phyloP scores from a whole-genome alignment of 2,888 invertebrate genomes.

The Tipula lateralis region DNA sequence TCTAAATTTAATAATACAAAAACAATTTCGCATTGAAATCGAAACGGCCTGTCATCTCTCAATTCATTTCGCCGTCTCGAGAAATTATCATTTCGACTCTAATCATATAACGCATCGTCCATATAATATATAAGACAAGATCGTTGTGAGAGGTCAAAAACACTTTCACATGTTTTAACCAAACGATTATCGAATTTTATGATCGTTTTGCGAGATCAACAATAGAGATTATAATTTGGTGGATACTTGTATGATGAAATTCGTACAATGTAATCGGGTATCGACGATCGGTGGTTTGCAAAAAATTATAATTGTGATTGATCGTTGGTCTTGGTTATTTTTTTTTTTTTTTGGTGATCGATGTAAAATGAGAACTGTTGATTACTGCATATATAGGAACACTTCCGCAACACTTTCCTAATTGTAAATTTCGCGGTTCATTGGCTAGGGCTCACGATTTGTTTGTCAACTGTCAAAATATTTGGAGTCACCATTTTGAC shows the following conservation, averaged over 20 bases:
- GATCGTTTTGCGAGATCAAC: not conserved
- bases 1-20: not conserved
- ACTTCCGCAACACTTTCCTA: too few species aligned
- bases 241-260: constrained; percentile 5
- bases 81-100: not conserved
- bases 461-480: too few species aligned
- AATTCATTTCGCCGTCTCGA: not conserved
- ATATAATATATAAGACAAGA: too few species aligned
- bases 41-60: not conserved
- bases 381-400: too few species aligned
- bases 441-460: too few species aligned
- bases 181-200: not conserved
- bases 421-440: too few species aligned
- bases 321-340: too few species aligned
- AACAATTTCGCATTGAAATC: not conserved
- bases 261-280: not conserved
- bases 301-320: not conserved
- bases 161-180: constrained; percentile 5
- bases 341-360: not conserved
- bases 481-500: too few species aligned
- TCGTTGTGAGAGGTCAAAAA: constrained; percentile 13
- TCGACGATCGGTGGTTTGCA: not conserved
- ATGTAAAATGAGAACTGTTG: not conserved
- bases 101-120: not conserved
- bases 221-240: not conserved